Evolutionary conservation across 2,888 invertebrate genomes (phyloP).

Genomic region (Caenorhabditis macrosperma): DNA sequence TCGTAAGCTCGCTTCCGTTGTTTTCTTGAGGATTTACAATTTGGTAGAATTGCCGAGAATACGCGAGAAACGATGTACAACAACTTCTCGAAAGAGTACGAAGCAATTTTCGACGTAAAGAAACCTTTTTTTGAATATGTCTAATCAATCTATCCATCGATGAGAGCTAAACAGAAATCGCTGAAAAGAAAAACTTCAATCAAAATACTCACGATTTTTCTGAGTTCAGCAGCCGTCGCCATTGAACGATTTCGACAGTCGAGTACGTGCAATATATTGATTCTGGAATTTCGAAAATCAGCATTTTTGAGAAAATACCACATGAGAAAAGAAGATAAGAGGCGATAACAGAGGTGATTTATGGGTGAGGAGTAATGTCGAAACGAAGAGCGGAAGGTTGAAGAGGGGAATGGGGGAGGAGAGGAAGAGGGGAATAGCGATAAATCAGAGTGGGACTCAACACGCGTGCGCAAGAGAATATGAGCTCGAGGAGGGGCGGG

Average conservation of each 20-base stretch:
- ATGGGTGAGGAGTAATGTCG: background rate
- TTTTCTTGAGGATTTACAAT: too few relatives aligned
- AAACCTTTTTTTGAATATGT: too few relatives aligned
- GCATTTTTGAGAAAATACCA: too few relatives aligned
- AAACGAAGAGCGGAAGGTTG: background rate
- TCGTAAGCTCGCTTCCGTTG: too few relatives aligned
- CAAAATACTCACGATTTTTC: constrained; percentile 23
- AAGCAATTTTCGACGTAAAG: too few relatives aligned
- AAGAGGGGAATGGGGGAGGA: background rate
- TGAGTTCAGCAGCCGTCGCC: constrained; percentile 35
- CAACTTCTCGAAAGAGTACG: too few relatives aligned
- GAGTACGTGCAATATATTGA: constrained; percentile 2
- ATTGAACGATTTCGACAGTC: background rate
- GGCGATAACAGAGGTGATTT: background rate
- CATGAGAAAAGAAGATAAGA: background rate
- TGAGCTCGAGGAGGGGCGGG: constrained; percentile 25
- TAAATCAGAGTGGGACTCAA: constrained; percentile 14
- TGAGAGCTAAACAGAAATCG: too few relatives aligned
- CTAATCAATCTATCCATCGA: too few relatives aligned
- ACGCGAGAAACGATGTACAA: too few relatives aligned
- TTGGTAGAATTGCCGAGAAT: too few relatives aligned
- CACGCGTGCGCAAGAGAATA: background rate
- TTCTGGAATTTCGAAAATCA: constrained; percentile 12
- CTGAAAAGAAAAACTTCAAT: background rate
- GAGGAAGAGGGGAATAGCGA: background rate